phyloP scores from a whole-genome alignment of 2,888 invertebrate species.

The Zhengitettix transpicula region DNA sequence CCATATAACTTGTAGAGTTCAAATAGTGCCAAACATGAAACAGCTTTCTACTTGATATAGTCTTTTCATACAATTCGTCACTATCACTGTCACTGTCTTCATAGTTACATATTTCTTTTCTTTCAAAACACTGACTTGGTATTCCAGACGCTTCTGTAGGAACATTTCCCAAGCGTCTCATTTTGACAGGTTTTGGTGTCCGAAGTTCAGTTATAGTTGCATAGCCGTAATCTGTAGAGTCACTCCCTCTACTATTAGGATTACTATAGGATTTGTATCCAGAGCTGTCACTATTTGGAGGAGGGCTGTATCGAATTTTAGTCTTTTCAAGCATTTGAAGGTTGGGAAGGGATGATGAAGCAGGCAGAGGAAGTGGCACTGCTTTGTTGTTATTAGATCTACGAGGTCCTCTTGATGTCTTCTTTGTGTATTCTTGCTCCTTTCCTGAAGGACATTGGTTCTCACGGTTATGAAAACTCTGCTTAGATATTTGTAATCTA shows the following conservation, averaged over 20 bases:
- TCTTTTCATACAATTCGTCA: not conserved
- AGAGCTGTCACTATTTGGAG: slow-evolving; percentile 27
- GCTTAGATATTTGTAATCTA: too few relatives aligned
- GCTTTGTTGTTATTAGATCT: too few relatives aligned
- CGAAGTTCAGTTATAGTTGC: slow-evolving; percentile 41
- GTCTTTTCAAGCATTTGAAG: too few relatives aligned
- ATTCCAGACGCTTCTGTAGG: slow-evolving; percentile 15
- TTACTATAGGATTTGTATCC: slow-evolving; percentile 31
- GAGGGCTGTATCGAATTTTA: not conserved
- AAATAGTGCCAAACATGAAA: slow-evolving; percentile 28
- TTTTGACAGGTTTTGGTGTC: slow-evolving; percentile 32
- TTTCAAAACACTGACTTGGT: slow-evolving; percentile 21
- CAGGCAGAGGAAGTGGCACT: too few relatives aligned
- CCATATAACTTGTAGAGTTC: slow-evolving; percentile 49
- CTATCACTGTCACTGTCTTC: not conserved
- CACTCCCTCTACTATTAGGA: slow-evolving; percentile 6
- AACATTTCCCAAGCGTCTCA: slow-evolving; percentile 6
- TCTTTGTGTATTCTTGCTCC: too few relatives aligned
- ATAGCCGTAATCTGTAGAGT: slow-evolving; percentile 36
- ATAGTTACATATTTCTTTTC: slow-evolving; percentile 8
- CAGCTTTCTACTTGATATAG: not conserved
- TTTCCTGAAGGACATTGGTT: too few relatives aligned
- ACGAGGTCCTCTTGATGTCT: too few relatives aligned
- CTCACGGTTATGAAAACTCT: too few relatives aligned
- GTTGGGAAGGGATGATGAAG: too few relatives aligned